Base-by-base conservation (phyloP, 2,797 vertebrate genomes). In the Alca torda region DNA sequence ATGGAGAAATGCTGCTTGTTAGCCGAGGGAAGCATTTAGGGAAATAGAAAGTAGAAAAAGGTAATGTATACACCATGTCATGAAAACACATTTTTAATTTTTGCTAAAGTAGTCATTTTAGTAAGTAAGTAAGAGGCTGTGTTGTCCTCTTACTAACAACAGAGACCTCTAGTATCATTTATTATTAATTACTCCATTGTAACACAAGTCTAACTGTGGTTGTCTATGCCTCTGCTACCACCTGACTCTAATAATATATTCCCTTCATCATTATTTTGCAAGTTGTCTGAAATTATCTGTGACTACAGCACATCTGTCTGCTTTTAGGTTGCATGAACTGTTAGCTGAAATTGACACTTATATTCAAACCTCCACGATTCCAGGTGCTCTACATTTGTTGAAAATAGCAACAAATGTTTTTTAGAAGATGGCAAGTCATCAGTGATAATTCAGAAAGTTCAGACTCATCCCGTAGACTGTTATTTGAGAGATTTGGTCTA, bases 11-110 rank as follows among this genome's bases (percentile, higher is more conserved):
- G 78, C 65, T 86, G 50, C 84, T 96, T 96, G 72, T 93, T 96
- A 94, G 94, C 94, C 93, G 95, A 94, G 82, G 82, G 94, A 95
- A 94, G 87, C 84, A 95, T 95, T 96, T 96, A 95, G 89, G 87
- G 87, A 94, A 95, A 63, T 89, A 94, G 90, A 39, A 93, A 95
- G 59, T 89, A 94, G 90, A 31, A 92, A 93, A 85, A 89, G 56
- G 88, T 96, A 96, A 96, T 91, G 92, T 86, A 81, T 95, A 81
- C 68, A 69, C 78, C 78, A 83, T 75, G 48, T 90, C 72, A 87
- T 93, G 95, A 94, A 96, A 96, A 90, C 87, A 75, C 53, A 90
- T 93, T 85, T 94, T 93, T 89, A 92, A 90, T 93, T 93, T 95
- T 93, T 90, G 77, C 72, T 83, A 11, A 89, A 95, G 56, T 65